phyloP scores from a whole-genome alignment of 2,888 invertebrate genomes.

The Morpho deidamia region DNA sequence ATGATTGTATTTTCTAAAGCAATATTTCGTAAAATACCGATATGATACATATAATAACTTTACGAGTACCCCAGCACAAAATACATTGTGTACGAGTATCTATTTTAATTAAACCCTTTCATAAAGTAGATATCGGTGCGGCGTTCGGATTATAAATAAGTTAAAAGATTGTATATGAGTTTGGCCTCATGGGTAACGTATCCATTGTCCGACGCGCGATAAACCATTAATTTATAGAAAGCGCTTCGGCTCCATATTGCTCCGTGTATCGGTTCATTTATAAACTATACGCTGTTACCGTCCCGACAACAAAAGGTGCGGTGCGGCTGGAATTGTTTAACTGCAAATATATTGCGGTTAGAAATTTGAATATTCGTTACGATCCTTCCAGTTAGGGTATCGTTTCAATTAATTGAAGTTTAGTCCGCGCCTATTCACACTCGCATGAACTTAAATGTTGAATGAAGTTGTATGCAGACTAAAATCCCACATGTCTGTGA shows the following conservation, averaged over 20 bases:
- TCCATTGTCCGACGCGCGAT: conserved; percentile 52
- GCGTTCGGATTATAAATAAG: conserved; percentile 38
- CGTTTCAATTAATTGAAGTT: conserved; percentile 28
- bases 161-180: conserved; percentile 47
- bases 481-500: conserved; percentile 33
- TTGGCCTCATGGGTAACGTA: conserved; percentile 40
- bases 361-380: conserved; percentile 39
- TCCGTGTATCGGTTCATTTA: conserved; percentile 48
- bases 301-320: conserved; percentile 47
- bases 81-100: not conserved
- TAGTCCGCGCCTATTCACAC: conserved; percentile 23
- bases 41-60: not conserved
- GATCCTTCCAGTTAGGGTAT: conserved; percentile 28
- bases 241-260: conserved; percentile 47
- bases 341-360: conserved; percentile 50
- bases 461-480: conserved; percentile 26
- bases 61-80: not conserved
- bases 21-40: not conserved
- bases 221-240: conserved; percentile 55
- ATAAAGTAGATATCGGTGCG: not conserved
- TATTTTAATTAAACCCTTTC: not conserved
- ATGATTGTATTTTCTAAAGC: not conserved
- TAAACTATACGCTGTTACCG: conserved; percentile 56
- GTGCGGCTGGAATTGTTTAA: conserved; percentile 46
- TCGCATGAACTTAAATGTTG: conserved; percentile 20